Evolutionary conservation across 2,113 vertebrate genomes (phyloP).

Genomic region (Oreochromis tanganicae): DNA sequence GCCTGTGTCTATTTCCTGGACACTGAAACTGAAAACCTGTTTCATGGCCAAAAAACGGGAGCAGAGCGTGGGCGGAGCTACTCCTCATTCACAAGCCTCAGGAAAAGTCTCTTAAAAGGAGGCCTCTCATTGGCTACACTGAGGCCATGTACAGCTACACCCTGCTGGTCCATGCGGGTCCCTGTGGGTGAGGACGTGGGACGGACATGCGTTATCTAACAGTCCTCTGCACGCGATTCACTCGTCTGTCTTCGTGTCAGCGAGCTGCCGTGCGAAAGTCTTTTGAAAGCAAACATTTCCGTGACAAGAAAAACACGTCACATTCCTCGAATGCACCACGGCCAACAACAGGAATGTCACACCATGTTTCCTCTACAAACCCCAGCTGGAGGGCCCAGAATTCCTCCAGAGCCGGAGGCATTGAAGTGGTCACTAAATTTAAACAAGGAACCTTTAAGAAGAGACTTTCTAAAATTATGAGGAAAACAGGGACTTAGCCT

Average conservation of each 20-base stretch:
- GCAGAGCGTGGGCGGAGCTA: background rate
- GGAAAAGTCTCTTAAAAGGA: background rate
- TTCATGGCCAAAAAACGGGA: background rate
- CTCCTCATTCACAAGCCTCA: background rate
- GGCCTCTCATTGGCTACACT: background rate
- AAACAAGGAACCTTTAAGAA: background rate
- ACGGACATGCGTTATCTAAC: background rate
- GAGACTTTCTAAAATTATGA: background rate
- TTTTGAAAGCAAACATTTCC: background rate
- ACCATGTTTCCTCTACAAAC: background rate
- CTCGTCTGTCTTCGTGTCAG: background rate
- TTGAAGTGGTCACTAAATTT: background rate
- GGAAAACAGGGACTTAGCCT: background rate
- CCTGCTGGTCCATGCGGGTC: background rate
- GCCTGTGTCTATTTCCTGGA: background rate
- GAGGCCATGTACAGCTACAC: background rate
- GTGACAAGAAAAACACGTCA: background rate
- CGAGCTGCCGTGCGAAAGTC: background rate
- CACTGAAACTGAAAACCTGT: background rate
- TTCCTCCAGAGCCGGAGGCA: background rate
- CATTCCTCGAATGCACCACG: background rate
- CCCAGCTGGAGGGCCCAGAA: background rate
- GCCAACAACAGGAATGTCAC: background rate
- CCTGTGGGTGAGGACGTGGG: background rate
- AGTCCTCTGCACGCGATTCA: too few species aligned